Conservation (phyloP, 2,888 invertebrate species). For the Sipha maydis region DNA sequence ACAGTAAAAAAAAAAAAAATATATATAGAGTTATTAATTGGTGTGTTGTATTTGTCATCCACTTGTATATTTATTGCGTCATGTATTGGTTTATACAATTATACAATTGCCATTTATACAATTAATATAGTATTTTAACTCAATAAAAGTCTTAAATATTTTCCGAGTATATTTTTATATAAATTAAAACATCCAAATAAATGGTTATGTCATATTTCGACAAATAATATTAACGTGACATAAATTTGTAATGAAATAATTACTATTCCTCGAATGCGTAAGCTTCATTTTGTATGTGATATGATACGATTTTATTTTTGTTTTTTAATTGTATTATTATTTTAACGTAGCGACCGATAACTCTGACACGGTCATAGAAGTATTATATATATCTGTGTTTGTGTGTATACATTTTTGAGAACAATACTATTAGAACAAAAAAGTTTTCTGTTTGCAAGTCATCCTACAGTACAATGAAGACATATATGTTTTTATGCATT, state of each 20-base stretch:
- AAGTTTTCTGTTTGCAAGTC: slow-evolving; percentile 36
- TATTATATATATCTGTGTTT: neutral
- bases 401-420: slow-evolving; percentile 5
- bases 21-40: too few relatives aligned
- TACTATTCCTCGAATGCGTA: neutral
- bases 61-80: too few relatives aligned
- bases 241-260: neutral
- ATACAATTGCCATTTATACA: too few relatives aligned
- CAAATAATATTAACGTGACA: neutral
- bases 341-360: neutral
- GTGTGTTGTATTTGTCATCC: too few relatives aligned
- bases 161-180: neutral
- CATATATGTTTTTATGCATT: neutral
- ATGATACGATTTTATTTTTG: neutral
- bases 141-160: neutral
- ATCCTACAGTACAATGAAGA: slow-evolving; percentile 25
- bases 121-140: neutral
- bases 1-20: too few relatives aligned
- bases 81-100: too few relatives aligned
- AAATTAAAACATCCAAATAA: neutral
- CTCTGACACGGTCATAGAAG: neutral
- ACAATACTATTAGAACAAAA: slow-evolving; percentile 45
- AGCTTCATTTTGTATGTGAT: neutral
- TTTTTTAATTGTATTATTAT: slow-evolving; percentile 12
- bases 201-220: neutral